Base-by-base conservation (phyloP, 1,140 invertebrate species). In the Drosophila lowei region DNA sequence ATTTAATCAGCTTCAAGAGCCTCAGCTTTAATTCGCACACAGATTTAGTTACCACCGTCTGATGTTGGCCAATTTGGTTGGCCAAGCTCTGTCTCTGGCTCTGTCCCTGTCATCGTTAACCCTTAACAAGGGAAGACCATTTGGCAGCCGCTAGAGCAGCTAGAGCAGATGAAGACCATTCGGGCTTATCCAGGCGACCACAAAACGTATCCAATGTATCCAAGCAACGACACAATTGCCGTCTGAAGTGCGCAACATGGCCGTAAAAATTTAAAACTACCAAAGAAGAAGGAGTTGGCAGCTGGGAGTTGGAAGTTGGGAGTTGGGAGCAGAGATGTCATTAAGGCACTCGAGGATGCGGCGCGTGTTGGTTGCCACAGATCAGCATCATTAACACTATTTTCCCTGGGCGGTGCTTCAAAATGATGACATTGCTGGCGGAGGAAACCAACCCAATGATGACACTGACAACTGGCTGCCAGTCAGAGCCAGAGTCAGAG, bases 331-430 rank as follows among this genome's bases (percentile, higher is more conserved):
- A 38, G 34, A 34, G 6, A 41, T 62, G 74, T 75, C 83, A 83
- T 86, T 88, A 83, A 86, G 54, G 66, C 63, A 88, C 78, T 86
- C 64, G 64, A 75, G 54, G 49, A 64, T 73, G 65, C 49, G 70
- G 75, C 58, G 77, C 83, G 77, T 71, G 77, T 74, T 38, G 34
- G 34, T 13, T 38, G 77, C 77, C 54, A 52, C 73, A 86, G 83
- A 88, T 83, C 81, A 88, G 78, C 83, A 86, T 86, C 83, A 86
- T 86, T 86, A 86, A 83, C 78, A 86, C 83, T 86, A 86, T 83
- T 86, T 86, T 86, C 83, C 83, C 83, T 63, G 78, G 83, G 74
- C 77, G 75, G 78, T 88, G 61, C 83, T 86, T 88, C 78, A 78
- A 48, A 52, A 65, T 60, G 71, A 72, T 79, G 74, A 81, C 64